Evolutionary conservation across 2,113 vertebrate genomes (phyloP).

Genomic region (Entomyzon cyanotis): DNA sequence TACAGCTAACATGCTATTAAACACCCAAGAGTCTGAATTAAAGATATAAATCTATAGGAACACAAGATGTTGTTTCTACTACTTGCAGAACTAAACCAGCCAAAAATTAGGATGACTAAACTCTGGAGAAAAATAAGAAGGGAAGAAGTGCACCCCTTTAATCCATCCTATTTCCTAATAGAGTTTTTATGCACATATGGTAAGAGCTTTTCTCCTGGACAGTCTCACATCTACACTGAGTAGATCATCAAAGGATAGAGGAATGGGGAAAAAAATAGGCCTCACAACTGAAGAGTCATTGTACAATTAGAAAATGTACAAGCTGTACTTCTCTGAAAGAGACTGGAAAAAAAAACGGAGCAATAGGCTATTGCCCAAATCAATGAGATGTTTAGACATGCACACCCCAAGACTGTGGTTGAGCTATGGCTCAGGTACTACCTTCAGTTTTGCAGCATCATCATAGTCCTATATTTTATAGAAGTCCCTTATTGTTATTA

Average conservation of each 20-base stretch:
- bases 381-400: not conserved
- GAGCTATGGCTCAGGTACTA: not conserved
- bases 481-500: not conserved
- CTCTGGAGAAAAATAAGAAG: not conserved
- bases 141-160: not conserved
- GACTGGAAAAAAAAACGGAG: rapidly evolving
- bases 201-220: not conserved
- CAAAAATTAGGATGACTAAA: not conserved
- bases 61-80: not conserved
- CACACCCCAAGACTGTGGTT: not conserved
- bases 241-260: not conserved
- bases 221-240: not conserved
- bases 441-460: not conserved
- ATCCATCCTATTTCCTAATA: not conserved
- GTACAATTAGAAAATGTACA: not conserved
- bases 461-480: not conserved
- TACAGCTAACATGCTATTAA: not conserved
- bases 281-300: not conserved
- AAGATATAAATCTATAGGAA: not conserved
- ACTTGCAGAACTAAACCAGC: not conserved
- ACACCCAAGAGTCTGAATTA: not conserved
- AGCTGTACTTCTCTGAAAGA: not conserved
- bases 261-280: not conserved
- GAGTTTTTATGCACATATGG: not conserved
- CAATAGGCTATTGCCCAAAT: not conserved